Base-by-base conservation (phyloP, 2,797 vertebrate genomes). In the Aselliscus stoliczkanus region DNA sequence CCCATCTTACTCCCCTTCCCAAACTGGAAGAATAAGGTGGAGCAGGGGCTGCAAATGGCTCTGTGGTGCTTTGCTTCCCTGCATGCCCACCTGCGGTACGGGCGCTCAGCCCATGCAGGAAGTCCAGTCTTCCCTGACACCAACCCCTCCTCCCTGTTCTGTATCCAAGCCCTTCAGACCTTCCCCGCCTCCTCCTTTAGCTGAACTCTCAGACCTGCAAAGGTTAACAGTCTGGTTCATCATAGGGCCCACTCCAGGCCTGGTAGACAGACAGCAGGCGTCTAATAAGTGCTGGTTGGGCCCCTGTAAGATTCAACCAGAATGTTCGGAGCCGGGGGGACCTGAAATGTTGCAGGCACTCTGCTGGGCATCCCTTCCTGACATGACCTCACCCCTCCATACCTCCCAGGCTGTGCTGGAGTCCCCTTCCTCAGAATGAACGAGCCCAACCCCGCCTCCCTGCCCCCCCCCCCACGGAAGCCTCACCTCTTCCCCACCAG, bases 401-500 rank as follows among this genome's bases (percentile, higher is more conserved):
- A 15, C 64, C 11, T 17, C 31, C 18, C 14, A 15, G 2, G 14
- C 42, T 34, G 29, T 31, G 29, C 25, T 13, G 17, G 21, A 5
- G 20, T 29, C 39, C 8, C 42, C 6, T 0, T 31, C 67, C 54
- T 42, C 15, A 9, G 56, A 31, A 20, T 31, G 69, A 27, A n/a
- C n/a, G n/a, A n/a, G n/a, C n/a, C n/a, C n/a, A n/a, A n/a, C n/a
- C n/a, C 56, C 39, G 4, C 18, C 2, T 13, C 21, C 12, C 44
- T n/a, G 4, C 18, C 2, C 13, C 42, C 42, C 56, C 39, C 2
- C 18, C 1, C 13, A 18, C 29, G 17, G 25, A 0, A 0, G 65
- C 37, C 98, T 99, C 98, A 99, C 99, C 99, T 99, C 97, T 98
- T 98, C 70, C 98, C 98, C 21, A 97, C 60, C 83, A 99, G 99